Evolutionary conservation across 2,797 vertebrate genomes (phyloP).

Genomic region (Rhinogobio ventralis): DNA sequence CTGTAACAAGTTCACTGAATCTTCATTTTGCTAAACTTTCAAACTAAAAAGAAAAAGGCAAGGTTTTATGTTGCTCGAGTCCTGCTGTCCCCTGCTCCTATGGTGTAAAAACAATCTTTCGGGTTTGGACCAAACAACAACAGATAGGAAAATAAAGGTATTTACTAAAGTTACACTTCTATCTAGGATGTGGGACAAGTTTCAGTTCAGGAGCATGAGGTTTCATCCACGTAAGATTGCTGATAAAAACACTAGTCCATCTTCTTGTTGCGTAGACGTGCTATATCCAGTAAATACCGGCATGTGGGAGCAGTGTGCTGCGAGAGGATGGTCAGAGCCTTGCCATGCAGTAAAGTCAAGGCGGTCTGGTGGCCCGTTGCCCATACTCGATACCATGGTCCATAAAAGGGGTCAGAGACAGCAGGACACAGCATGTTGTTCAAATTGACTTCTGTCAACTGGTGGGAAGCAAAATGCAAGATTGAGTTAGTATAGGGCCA

Average conservation of each 20-base stretch:
- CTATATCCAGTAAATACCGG: conserved; percentile 82
- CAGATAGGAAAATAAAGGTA: conserved; percentile 6
- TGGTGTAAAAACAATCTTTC: background rate
- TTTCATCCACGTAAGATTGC: background rate
- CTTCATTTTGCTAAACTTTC: conserved; percentile 35
- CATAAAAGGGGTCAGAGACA: conserved; percentile 97
- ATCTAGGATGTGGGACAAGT: conserved; percentile 8
- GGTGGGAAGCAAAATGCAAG: conserved; percentile 36
- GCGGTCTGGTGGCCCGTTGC: conserved; percentile 95
- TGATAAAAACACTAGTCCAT: conserved; percentile 80
- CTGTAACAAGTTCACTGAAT: conserved; percentile 32
- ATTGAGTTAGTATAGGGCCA: background rate
- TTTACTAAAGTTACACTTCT: background rate
- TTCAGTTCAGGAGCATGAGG: background rate
- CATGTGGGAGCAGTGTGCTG: conserved; percentile 80
- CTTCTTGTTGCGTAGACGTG: conserved; percentile 90
- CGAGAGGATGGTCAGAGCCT: conserved; percentile 87
- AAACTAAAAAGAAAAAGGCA: conserved; percentile 27
- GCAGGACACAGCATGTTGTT: conserved; percentile 99
- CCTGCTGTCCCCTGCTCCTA: background rate
- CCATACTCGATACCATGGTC: conserved; percentile 97
- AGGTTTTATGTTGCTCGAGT: conserved; percentile 30
- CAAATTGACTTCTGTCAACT: conserved; percentile 97
- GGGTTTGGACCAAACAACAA: background rate
- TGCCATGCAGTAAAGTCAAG: conserved; percentile 95